A percentile compares a stretch with the other conserved stretches of the same genome.
Conservation (phyloP, 2,888 invertebrate genomes). For the Ormyrus rosae region DNA sequence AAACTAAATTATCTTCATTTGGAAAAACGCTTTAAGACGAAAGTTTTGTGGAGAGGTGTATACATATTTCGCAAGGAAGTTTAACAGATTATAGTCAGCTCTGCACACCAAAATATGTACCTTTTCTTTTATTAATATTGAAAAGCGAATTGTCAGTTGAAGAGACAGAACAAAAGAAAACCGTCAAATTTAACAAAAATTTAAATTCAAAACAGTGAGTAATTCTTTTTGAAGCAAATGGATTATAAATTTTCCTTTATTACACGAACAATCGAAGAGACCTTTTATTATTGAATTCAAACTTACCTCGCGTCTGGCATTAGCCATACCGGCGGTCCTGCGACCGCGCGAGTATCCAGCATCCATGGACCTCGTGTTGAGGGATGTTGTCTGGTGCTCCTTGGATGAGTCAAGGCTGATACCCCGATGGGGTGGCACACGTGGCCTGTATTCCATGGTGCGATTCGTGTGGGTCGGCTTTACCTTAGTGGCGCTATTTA, state of each 20-base stretch:
- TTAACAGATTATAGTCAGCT: too few species aligned
- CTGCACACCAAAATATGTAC: too few species aligned
- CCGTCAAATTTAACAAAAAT: too few species aligned
- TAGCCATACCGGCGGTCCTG: constrained; percentile 68
- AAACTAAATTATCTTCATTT: constrained; percentile 35
- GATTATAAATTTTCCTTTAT: too few species aligned
- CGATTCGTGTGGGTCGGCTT: constrained; percentile 68
- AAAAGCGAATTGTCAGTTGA: too few species aligned
- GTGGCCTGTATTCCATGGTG: constrained; percentile 77
- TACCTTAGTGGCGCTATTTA: constrained; percentile 74
- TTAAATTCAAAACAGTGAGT: too few species aligned
- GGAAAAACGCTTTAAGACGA: constrained; percentile 16
- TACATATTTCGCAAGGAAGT: too few species aligned
- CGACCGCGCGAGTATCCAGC: constrained; percentile 81
- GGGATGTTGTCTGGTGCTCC: constrained; percentile 78
- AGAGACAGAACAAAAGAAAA: too few species aligned
- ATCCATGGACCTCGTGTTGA: constrained; percentile 92
- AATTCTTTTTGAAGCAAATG: too few species aligned
- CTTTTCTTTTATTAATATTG: too few species aligned
- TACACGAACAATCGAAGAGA: neutral
- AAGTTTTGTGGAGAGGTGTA: neutral
- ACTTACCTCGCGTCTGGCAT: constrained; percentile 74
- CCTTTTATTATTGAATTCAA: neutral
- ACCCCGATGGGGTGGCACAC: constrained; percentile 86
- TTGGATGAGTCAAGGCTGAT: constrained; percentile 69